Evolutionary conservation across 2,888 invertebrate genomes (phyloP), one percentile per base, ranked within the genome.

Genomic region (Frankliniella intonsa): DNA sequence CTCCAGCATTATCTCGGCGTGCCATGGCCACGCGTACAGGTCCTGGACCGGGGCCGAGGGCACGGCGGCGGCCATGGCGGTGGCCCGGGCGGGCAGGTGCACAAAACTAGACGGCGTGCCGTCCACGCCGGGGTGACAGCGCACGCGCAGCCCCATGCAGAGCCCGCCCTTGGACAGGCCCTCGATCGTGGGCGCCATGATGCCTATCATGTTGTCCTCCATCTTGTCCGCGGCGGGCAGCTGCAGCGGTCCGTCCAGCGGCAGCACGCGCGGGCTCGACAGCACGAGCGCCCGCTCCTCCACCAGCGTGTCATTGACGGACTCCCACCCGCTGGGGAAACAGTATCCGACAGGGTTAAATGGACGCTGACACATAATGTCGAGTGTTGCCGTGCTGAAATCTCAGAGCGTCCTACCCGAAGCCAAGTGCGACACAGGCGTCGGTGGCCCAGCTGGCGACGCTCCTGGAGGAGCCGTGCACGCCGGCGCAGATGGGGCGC

Each of bases 1-100:
- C 86, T 95, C 92, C 0, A 91, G 89, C 87, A 91, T 94, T 81
- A 96, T 89, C 85, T 93, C 92, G 0, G 92, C 86, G 25, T 86
- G 85, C 87, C 87, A 87, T 11, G 84, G 82, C 69, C 69, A 76
- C 69, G 69, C 69, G 69, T 25, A 76, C 69, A 25, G 69, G 25
- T 25, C 69, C 10, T 76, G 25, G 25, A 2, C 10, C 25, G 22
- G 22, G 8, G 69, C 22, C 69, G 69, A 0, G 22, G 8, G 11
- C 69, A n/a, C 0, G 19, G 22, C 22, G 12, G 69, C 69, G 10
- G 25, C 2, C 69, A 19, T 0, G 55, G 17, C 14, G 55, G 17
- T 55, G 25, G 69, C 69, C 25, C 8, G 22, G 11, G 22, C 22
- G 22, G 69, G 69, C 25, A 76, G 22, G 22, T 76, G 69, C 22